Conservation (phyloP, 2,113 vertebrate genomes). For the Xyrauchen texanus region DNA sequence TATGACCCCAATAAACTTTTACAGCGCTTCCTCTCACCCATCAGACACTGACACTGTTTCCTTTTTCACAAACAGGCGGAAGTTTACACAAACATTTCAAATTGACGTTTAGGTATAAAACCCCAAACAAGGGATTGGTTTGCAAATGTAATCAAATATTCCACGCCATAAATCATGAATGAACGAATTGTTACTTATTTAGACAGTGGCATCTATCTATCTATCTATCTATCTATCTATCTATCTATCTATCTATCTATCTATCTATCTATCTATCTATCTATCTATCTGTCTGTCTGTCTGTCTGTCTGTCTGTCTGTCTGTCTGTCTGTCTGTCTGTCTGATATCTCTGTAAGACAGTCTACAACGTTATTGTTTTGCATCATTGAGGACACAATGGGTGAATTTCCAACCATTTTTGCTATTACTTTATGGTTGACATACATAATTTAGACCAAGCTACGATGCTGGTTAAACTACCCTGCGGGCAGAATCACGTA, state of each 20-base stretch:
- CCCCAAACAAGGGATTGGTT: background rate
- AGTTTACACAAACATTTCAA: conserved; percentile 47
- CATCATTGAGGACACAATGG: no score
- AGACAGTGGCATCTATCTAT: no score
- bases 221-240: no score
- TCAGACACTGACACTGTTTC: conserved; percentile 80
- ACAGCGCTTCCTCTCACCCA: conserved; percentile 81
- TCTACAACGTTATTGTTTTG: no score
- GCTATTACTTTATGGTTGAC: background rate
- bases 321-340: no score
- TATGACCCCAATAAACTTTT: conserved; percentile 90
- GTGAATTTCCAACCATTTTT: no score
- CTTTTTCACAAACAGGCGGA: conserved; percentile 71
- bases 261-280: no score
- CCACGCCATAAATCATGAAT: background rate
- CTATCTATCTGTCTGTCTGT: no score
- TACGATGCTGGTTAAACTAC: background rate
- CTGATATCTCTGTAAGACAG: no score
- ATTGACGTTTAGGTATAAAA: conserved; percentile 19
- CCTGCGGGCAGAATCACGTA: background rate
- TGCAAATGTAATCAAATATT: background rate
- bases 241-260: no score
- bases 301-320: no score
- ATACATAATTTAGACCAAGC: conserved; percentile 4
- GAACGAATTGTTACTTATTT: no score